Base-by-base conservation (phyloP, 2,888 invertebrate genomes). In the Eledona agricola region DNA sequence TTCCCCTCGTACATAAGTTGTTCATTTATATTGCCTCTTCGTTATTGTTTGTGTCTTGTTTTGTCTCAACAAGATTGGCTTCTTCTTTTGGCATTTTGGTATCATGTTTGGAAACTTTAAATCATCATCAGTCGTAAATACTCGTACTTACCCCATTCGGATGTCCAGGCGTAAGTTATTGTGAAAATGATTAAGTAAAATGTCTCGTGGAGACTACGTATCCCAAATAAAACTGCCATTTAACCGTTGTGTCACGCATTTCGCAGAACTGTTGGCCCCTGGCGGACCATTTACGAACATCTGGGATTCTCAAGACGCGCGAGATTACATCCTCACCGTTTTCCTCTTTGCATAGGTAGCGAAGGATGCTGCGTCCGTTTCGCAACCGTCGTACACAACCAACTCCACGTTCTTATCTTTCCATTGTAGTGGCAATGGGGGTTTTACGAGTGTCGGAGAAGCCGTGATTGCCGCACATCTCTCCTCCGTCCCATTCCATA, bases 241-340 rank as follows among this genome's bases (percentile, higher is more conserved):
- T 67, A 62, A 63, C 60, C 55, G 62, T 62, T 59, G 58, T 59
- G 63, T 65, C 65, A 65, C 67, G 66, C 62, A 56, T 65, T 54
- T 56, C 58, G 60, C 64, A 56, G 59, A 62, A 57, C 58, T 58
- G 52, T 52, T 51, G 50, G 60, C 61, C 62, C 51, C 51, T 54
- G 59, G 63, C 62, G 56, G 54, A 55, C 62, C 60, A 59, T 65
- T 67, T 64, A 43, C 45, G 59, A 66, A 66, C 66, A 67, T 66
- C 66, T 67, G 67, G 63, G 59, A 57, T 57, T 58, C 54, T 50
- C 53, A 43, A 52, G 43, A 49, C 40, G 47, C 54, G 29, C 38
- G 47, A 51, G 55, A 61, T 55, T 57, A 55, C 54, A 43, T 49
- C 55, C 50, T 43, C 52, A 51, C 56, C 57, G 53, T 58, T 45